Evolutionary conservation across 2,797 vertebrate genomes (phyloP).

Genomic region (Chaunax sp.): DNA sequence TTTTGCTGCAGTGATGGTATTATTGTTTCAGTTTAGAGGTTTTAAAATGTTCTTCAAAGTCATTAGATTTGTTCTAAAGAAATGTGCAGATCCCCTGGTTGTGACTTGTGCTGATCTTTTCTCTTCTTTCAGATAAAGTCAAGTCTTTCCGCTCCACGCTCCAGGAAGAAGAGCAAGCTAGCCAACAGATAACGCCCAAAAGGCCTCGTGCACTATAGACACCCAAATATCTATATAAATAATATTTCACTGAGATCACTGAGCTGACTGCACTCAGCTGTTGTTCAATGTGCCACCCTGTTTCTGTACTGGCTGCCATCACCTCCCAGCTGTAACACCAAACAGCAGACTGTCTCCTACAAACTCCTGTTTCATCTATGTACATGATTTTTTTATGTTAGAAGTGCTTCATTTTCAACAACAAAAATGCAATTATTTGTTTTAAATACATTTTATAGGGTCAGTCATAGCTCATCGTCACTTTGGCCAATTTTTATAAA

Average conservation of each 20-base stretch:
- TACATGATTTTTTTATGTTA: slow-evolving; percentile 54
- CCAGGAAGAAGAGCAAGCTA: slow-evolving; percentile 97
- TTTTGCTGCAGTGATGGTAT: too few relatives aligned
- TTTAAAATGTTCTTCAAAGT: too few relatives aligned
- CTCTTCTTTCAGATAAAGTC: slow-evolving; percentile 90
- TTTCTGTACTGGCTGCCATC: slow-evolving; percentile 53
- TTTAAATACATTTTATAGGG: slow-evolving; percentile 60
- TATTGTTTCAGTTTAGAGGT: too few relatives aligned
- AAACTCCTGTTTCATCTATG: slow-evolving; percentile 49
- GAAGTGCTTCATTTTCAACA: slow-evolving; percentile 60
- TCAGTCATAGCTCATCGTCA: slow-evolving; percentile 44
- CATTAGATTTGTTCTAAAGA: too few relatives aligned
- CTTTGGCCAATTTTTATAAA: slow-evolving; percentile 67
- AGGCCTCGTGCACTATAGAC: slow-evolving; percentile 85
- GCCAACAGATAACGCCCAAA: slow-evolving; percentile 96
- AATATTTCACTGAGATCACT: slow-evolving; percentile 18
- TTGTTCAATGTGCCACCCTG: slow-evolving; percentile 17
- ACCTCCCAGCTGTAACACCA: slow-evolving; percentile 49
- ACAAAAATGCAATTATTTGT: slow-evolving; percentile 33
- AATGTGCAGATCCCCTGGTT: too few relatives aligned
- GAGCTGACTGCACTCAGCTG: slow-evolving; percentile 59
- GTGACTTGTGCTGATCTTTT: slow-evolving; percentile 6
- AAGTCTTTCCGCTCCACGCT: slow-evolving; percentile 94
- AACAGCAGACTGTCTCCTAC: slow-evolving; percentile 48
- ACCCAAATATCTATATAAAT: background rate